Base-by-base conservation (phyloP, 2,113 vertebrate species). In the Pteronura brasiliensis region DNA sequence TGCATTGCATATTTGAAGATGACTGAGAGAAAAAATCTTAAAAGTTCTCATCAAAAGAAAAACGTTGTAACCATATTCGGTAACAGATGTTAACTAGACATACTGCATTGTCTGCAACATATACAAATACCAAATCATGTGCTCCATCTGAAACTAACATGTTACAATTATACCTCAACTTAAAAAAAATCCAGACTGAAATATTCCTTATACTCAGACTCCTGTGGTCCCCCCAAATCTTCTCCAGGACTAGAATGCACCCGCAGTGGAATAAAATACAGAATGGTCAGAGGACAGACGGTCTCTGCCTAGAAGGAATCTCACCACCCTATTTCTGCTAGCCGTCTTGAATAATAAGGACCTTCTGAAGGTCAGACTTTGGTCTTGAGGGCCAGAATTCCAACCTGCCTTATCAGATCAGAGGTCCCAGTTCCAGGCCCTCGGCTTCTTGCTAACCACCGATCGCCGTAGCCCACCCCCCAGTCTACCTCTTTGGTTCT, bases 111-210 rank as follows among this genome's bases (percentile, higher is more conserved):
- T 55, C 71, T 42, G 25, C 7, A 90, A 55, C n/a, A 65, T 59
- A 80, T 31, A 39, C 59, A 87, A 86, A 42, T 87, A 52, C 6
- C 27, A 44, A 42, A 52, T 72, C 47, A 72, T 0, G 2, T 11
- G 61, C 42, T 81, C 71, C 52, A 42, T 27, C 72, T 61, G 49
- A 80, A 59, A 71, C 34, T 71, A 71, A 27, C 27, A 67, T 44
- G 10, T 84, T 55, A 18, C 47, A 59, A 84, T 47, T 61, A 61
- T n/a, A 89, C 15, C 47, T 47, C 47, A 89, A 34, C 52, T 81
- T 31, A 20, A 77, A 77, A 93, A 59, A 52, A 93, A 63, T 34
- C 72, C 44, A 87, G 44, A 55, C 6, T 79, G 39, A 84, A 87
- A 23, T 49, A 31, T 42, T 72, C 39, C 42, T 79, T 93, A 69